Percentiles rank a stretch among this genome's conserved stretches.
Evolutionary conservation across 2,113 vertebrate species (phyloP).

Genomic region (Melanerpes aurifrons): DNA sequence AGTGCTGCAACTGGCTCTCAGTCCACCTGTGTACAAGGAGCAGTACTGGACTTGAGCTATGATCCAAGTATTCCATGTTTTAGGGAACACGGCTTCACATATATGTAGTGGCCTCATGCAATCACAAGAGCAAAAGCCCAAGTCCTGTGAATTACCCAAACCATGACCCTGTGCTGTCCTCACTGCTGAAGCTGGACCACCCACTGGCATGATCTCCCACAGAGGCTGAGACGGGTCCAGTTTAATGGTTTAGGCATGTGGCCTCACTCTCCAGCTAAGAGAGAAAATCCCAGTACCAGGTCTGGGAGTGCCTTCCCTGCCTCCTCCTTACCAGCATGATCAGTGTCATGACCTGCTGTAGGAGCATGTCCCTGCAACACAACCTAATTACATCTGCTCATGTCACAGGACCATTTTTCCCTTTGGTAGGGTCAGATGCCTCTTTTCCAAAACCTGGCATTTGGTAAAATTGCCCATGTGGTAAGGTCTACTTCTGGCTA

Average conservation of each 20-base stretch:
- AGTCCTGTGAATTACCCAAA: neutral
- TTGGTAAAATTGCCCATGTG: neutral
- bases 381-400: neutral
- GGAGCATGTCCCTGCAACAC: fast-evolving
- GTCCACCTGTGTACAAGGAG: neutral
- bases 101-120: neutral
- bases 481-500: neutral
- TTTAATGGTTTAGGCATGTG: neutral
- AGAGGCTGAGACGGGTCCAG: neutral
- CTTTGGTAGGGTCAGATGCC: fast-evolving
- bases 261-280: neutral
- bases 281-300: neutral
- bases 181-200: neutral
- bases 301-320: neutral
- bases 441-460: neutral
- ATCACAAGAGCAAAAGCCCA: neutral
- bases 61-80: neutral
- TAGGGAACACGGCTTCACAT: neutral
- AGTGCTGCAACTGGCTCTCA: neutral
- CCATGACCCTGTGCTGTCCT: neutral
- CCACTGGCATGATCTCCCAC: neutral
- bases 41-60: neutral
- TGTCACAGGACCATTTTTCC: fast-evolving
- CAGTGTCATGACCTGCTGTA: neutral
- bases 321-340: neutral